Evolutionary conservation across 2,888 invertebrate species (phyloP), one percentile per base, ranked within the genome.

Genomic region (Leptinotarsa haldemani): DNA sequence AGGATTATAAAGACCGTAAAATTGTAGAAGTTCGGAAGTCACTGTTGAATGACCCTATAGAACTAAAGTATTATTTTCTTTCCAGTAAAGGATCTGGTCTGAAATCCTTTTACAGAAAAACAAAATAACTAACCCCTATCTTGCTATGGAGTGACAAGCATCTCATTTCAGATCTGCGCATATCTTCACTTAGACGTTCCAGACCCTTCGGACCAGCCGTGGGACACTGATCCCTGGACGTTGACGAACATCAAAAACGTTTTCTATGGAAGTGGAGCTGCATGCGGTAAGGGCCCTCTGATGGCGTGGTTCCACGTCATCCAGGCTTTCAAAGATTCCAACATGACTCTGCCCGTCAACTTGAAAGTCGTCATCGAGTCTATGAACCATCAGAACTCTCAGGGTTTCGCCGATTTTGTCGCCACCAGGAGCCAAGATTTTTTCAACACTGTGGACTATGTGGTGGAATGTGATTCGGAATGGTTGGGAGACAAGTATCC

Each of bases 401-500:
- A 81, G 53, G 88, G 88, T 3, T 79, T 89, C 61, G 84, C 86
- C 9, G 84, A 84, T 13, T 85, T 88, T 70, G 74, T 88, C 18
- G 80, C 83, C 12, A 82, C 83, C 9, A 82, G 83, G 79, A 84
- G 81, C 69, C 84, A 81, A 75, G 85, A 84, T 74, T 88, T 88
- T 77, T 83, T 89, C 13, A 75, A 76, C 52, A 80, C 85, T 66
- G 82, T 89, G 9, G 85, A 88, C 77, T 87, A 84, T 72, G 81
- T 88, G 4, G 81, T 88, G 1, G 82, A 87, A 18, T 86, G 85
- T 69, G 88, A 88, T 67, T 86, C 87, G 0, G 85, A 88, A 75
- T 89, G 89, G 89, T 77, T 89, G 3, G 88, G 88, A 1, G 83
- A 83, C n/a, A 86, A 87, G 74, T 81, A 85, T 80, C 88, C 89